A percentile compares a stretch with the other conserved stretches of the same genome.
Conservation (phyloP, 2,113 vertebrate species). For the Gasterosteus aculeatus region DNA sequence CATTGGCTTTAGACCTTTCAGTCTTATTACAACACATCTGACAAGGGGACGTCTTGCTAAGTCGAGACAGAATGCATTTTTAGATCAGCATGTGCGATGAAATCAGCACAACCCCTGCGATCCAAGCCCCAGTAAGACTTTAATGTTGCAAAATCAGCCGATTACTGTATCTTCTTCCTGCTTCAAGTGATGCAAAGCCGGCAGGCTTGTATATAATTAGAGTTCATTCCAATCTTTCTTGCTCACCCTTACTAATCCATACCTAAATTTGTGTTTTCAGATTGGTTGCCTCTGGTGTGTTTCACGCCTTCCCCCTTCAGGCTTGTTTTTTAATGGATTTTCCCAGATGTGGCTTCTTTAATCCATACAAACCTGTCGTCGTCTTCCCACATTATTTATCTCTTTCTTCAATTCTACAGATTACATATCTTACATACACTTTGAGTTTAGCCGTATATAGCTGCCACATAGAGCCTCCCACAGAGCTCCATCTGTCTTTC, state of each 20-base stretch:
- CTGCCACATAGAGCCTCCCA: neutral
- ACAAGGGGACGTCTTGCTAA: neutral
- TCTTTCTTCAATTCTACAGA: neutral
- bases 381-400: neutral
- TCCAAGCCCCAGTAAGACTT: neutral
- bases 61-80: neutral
- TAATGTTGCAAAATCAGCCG: conserved; percentile 19
- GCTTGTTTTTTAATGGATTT: conserved; percentile 11
- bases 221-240: conserved; percentile 4
- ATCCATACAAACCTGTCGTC: conserved; percentile 12
- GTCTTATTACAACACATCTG: neutral
- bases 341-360: neutral
- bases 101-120: conserved; percentile 11
- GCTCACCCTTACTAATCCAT: neutral
- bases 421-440: neutral
- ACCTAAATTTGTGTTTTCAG: neutral
- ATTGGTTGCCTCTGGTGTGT: conserved; percentile 9
- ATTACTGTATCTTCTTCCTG: conserved; percentile 19
- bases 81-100: neutral
- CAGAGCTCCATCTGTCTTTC: neutral
- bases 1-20: neutral
- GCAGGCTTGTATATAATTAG: conserved; percentile 6
- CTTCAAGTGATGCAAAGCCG: conserved; percentile 4
- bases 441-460: neutral
- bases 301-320: neutral